Evolutionary conservation across 2,888 invertebrate species (phyloP).

Genomic region (Theretra japonica): DNA sequence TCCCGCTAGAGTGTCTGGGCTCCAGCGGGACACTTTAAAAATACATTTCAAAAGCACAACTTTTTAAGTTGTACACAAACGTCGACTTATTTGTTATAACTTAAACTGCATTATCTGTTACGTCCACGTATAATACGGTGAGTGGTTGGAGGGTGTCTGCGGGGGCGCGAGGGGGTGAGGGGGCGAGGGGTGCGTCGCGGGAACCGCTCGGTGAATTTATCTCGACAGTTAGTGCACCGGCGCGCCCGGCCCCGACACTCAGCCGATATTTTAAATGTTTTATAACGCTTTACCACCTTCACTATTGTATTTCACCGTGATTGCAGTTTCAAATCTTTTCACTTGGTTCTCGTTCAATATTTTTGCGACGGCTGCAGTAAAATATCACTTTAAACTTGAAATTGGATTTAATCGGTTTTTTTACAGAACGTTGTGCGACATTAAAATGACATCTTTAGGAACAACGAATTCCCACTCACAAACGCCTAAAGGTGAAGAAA

Average conservation of each 20-base stretch:
- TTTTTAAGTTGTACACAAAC: background rate
- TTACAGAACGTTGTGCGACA: background rate
- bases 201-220: slow-evolving; percentile 26
- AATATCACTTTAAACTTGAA: background rate
- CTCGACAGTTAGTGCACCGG: slow-evolving; percentile 17
- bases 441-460: too few species aligned
- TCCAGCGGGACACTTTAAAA: too few species aligned
- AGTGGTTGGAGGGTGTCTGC: background rate
- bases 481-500: too few species aligned
- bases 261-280: slow-evolving; percentile 13
- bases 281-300: background rate
- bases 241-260: slow-evolving; percentile 11
- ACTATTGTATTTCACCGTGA: background rate
- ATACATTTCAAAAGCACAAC: too few species aligned
- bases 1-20: too few species aligned
- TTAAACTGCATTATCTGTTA: background rate
- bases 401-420: background rate
- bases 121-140: slow-evolving; percentile 15
- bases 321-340: background rate
- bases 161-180: background rate
- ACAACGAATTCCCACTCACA: too few species aligned
- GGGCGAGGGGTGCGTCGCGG: slow-evolving; percentile 4
- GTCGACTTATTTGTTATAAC: background rate
- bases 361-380: background rate
- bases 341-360: background rate